These are phyloP conservation scores for Pseudomugil gertrudae DNA, from an alignment of 2,797 vertebrate species.

Conservation along the genomic window DNA sequence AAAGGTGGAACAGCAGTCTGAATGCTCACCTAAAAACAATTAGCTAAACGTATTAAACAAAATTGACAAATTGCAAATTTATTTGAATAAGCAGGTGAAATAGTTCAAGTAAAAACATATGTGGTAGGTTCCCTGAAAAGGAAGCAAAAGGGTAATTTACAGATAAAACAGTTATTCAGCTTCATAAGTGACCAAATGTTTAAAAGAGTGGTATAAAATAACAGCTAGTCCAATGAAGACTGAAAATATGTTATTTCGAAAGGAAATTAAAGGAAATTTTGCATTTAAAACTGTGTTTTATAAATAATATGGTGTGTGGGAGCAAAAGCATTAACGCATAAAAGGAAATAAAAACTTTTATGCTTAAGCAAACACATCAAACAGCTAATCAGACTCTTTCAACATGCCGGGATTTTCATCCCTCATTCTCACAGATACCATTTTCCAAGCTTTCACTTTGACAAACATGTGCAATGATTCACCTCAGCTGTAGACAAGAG, in stretches of 20 bases:
- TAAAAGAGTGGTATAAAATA: no score
- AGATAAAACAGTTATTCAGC: not conserved
- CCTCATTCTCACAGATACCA: slow-evolving; percentile 38
- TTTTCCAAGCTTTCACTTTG: slow-evolving; percentile 37
- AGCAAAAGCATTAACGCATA: not conserved
- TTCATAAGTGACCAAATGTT: no score
- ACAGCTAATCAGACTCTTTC: slow-evolving; percentile 17
- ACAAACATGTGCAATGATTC: slow-evolving; percentile 49
- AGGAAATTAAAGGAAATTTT: no score
- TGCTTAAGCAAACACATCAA: slow-evolving; percentile 44
- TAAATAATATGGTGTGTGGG: not conserved
- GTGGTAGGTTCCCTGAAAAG: not conserved
- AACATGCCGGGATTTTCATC: slow-evolving; percentile 22
- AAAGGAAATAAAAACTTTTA: slow-evolving; percentile 29
- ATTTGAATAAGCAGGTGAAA: not conserved
- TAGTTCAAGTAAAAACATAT: not conserved
- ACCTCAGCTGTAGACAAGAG: slow-evolving; percentile 51
- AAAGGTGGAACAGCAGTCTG: not conserved
- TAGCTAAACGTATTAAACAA: no score
- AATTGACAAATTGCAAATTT: not conserved
- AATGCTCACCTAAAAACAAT: no score
- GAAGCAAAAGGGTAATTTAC: not conserved
- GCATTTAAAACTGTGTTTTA: no score
- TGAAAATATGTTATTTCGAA: no score
- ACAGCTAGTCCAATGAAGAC: no score